A percentile compares a stretch with the other conserved stretches of the same genome.
Evolutionary conservation across 2,113 vertebrate species (phyloP).

Genomic region (Ochotona princeps): DNA sequence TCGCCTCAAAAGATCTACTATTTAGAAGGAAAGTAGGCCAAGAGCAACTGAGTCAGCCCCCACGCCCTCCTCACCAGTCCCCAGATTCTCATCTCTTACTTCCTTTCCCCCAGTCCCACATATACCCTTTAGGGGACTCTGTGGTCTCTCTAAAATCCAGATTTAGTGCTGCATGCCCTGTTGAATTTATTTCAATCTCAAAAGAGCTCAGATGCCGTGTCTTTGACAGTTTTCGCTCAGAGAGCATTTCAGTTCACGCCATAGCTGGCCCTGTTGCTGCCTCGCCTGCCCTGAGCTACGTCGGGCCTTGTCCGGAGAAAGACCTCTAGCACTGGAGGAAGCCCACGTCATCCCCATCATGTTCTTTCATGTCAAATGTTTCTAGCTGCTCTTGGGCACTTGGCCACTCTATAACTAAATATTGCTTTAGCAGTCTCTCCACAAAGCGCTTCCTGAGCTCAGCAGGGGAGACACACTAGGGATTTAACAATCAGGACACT

Average conservation of each 20-base stretch:
- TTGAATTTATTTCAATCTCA: slow-evolving; percentile 60
- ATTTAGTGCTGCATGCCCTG: background rate
- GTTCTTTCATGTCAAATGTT: slow-evolving; percentile 63
- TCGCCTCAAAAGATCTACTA: background rate
- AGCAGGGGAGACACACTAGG: slow-evolving; percentile 39
- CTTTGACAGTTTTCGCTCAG: slow-evolving; percentile 67
- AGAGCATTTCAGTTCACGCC: slow-evolving; percentile 49
- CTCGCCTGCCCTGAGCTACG: slow-evolving; percentile 40
- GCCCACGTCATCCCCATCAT: slow-evolving; percentile 36
- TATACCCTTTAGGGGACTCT: background rate
- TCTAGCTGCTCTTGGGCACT: slow-evolving; percentile 39
- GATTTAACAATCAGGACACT: slow-evolving; percentile 52
- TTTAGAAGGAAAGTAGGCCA: background rate
- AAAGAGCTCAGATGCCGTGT: slow-evolving; percentile 25
- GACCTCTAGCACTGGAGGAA: slow-evolving; percentile 8
- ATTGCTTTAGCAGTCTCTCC: slow-evolving; percentile 60
- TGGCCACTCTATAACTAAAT: slow-evolving; percentile 74
- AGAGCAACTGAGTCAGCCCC: background rate
- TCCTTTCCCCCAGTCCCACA: background rate
- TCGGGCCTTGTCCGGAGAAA: slow-evolving; percentile 57
- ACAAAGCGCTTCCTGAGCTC: slow-evolving; percentile 75
- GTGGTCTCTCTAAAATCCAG: background rate
- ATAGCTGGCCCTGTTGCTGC: slow-evolving; percentile 30
- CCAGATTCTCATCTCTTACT: slow-evolving; percentile 42
- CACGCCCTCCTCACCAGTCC: background rate